Evolutionary conservation across 2,888 invertebrate species (phyloP).

Genomic region (Ametastegia equiseti): DNA sequence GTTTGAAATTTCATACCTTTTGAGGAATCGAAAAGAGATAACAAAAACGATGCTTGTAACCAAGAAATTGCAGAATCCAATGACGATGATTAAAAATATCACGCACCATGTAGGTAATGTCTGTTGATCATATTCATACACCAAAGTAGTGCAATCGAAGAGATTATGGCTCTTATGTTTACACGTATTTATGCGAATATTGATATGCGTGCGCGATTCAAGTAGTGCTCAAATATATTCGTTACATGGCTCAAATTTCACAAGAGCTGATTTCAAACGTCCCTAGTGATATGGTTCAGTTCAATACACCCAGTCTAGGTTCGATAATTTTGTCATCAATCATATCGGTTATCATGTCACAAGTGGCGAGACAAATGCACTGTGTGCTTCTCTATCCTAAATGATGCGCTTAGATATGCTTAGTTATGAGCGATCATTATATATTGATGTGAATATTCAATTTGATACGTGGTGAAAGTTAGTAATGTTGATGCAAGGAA

Average conservation of each 20-base stretch:
- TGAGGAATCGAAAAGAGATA: too few species aligned
- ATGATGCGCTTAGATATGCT: too few species aligned
- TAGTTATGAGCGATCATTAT: too few species aligned
- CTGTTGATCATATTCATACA: background rate
- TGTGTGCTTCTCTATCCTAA: too few species aligned
- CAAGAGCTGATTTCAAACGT: background rate
- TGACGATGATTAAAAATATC: background rate
- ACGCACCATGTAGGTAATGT: background rate
- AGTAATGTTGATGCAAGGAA: too few species aligned
- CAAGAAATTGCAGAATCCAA: background rate
- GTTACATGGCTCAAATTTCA: background rate
- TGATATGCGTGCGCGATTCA: background rate
- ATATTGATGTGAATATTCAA: too few species aligned
- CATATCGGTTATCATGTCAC: background rate
- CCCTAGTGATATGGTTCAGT: background rate
- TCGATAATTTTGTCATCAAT: background rate
- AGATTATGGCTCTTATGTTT: background rate
- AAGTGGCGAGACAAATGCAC: background rate
- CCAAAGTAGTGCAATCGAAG: background rate
- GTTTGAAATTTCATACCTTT: too few species aligned
- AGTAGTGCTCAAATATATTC: slow-evolving; percentile 11
- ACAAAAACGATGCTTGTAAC: background rate
- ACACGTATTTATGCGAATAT: background rate
- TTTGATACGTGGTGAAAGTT: too few species aligned
- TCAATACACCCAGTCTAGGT: background rate